Conservation (phyloP, 2,113 vertebrate genomes). For the Peromyscus polionotus region DNA sequence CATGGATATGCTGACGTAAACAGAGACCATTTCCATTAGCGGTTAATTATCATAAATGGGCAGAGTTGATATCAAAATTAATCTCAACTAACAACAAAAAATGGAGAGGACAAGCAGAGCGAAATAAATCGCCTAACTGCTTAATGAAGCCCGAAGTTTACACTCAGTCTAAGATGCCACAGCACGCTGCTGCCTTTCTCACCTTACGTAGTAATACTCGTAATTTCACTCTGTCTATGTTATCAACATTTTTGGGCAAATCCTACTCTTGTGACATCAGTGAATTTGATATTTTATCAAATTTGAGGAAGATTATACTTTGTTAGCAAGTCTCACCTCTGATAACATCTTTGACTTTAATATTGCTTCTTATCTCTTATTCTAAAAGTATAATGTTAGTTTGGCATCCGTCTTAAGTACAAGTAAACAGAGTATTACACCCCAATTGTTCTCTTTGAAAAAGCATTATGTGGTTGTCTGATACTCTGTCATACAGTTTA, state of each 20-base stretch:
- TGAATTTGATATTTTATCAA: neutral
- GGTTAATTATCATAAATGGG: neutral
- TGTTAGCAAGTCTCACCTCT: conserved; percentile 34
- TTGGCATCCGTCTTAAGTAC: neutral
- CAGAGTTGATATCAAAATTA: conserved; percentile 49
- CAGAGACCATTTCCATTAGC: neutral
- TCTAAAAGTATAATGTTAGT: conserved; percentile 55
- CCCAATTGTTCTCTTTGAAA: conserved; percentile 9
- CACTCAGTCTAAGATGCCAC: neutral
- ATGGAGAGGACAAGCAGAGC: neutral
- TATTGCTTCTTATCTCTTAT: neutral
- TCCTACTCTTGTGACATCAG: neutral
- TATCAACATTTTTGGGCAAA: conserved; percentile 45
- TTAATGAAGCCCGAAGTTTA: neutral
- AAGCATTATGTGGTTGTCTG: neutral
- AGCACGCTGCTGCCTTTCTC: neutral
- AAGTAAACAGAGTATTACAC: conserved; percentile 1
- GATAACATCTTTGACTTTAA: neutral
- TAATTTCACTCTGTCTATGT: neutral
- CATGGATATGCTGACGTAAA: conserved; percentile 19
- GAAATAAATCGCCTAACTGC: neutral
- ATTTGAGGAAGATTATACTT: conserved; percentile 47
- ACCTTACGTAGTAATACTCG: neutral
- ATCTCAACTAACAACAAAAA: conserved; percentile 2
- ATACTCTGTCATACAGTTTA: neutral